Evolutionary conservation across 2,888 invertebrate species (phyloP).

Genomic region (Plemyria rubiginata): DNA sequence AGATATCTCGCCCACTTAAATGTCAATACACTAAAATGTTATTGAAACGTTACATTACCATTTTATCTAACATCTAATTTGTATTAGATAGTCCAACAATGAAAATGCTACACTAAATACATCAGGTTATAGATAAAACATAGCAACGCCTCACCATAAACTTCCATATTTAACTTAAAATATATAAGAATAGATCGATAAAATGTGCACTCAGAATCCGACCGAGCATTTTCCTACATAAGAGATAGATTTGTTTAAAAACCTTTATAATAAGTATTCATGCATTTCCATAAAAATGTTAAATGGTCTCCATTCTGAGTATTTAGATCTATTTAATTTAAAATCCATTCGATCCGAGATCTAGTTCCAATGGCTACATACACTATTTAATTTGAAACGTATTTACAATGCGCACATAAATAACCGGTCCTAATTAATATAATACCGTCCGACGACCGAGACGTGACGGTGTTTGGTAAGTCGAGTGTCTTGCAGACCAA

Average conservation of each 20-base stretch:
- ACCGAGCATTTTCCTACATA: background rate
- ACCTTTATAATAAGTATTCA: slow-evolving; percentile 7
- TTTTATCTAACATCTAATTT: slow-evolving; percentile 14
- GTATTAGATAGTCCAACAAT: background rate
- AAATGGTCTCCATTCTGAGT: slow-evolving; percentile 15
- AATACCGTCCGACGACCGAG: background rate
- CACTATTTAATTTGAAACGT: slow-evolving; percentile 31
- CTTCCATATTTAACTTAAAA: background rate
- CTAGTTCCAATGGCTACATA: slow-evolving; percentile 33
- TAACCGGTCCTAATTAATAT: slow-evolving; percentile 35
- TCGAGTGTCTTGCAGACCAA: slow-evolving; percentile 12
- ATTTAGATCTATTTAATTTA: slow-evolving; percentile 26
- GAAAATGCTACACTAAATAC: background rate
- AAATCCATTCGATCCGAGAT: slow-evolving; percentile 22
- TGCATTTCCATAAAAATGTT: slow-evolving; percentile 28
- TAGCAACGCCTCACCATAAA: background rate
- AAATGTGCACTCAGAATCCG: background rate
- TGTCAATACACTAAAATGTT: slow-evolving; percentile 14
- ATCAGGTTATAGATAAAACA: background rate
- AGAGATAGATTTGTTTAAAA: slow-evolving; percentile 7
- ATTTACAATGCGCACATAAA: slow-evolving; percentile 36
- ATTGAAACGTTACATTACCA: slow-evolving; percentile 15
- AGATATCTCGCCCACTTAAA: slow-evolving; percentile 12
- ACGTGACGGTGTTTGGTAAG: slow-evolving; percentile 13
- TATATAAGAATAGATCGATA: background rate